Conservation (phyloP, 2,113 vertebrate species). For the Ariopsis seemanni region DNA sequence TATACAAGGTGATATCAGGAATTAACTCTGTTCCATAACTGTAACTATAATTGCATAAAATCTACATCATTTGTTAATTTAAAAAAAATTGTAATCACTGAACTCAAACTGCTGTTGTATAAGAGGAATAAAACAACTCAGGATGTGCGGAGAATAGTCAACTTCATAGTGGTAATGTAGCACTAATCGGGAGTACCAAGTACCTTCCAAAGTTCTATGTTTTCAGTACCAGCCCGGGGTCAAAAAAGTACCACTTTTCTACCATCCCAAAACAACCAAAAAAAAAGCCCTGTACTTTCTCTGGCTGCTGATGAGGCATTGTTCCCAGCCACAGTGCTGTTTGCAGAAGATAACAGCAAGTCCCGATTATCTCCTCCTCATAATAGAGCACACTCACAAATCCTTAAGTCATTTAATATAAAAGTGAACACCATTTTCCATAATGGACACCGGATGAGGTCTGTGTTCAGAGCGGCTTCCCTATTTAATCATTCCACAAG, state of each 20-base stretch:
- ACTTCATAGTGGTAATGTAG: too few species aligned
- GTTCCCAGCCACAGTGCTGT: slow-evolving; percentile 12
- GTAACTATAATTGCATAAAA: too few species aligned
- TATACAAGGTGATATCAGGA: too few species aligned
- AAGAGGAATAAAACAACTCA: too few species aligned
- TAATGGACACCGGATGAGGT: neutral
- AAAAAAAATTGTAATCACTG: neutral
- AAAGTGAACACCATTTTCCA: slow-evolving; percentile 6
- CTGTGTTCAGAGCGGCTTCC: neutral
- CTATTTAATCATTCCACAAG: neutral
- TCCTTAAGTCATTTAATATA: neutral
- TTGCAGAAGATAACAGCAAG: slow-evolving; percentile 13
- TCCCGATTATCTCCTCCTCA: neutral
- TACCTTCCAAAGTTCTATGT: neutral
- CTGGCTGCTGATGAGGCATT: slow-evolving; percentile 12
- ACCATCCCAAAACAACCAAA: neutral
- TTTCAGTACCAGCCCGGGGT: neutral
- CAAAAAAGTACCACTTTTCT: neutral
- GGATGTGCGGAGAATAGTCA: neutral
- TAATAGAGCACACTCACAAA: slow-evolving; percentile 13
- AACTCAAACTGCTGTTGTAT: too few species aligned
- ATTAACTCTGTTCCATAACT: too few species aligned
- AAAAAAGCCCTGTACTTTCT: slow-evolving; percentile 3
- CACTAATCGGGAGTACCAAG: neutral
- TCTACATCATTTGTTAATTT: neutral